Conservation (phyloP, 2,113 vertebrate genomes). For the Apteryx mantelli region DNA sequence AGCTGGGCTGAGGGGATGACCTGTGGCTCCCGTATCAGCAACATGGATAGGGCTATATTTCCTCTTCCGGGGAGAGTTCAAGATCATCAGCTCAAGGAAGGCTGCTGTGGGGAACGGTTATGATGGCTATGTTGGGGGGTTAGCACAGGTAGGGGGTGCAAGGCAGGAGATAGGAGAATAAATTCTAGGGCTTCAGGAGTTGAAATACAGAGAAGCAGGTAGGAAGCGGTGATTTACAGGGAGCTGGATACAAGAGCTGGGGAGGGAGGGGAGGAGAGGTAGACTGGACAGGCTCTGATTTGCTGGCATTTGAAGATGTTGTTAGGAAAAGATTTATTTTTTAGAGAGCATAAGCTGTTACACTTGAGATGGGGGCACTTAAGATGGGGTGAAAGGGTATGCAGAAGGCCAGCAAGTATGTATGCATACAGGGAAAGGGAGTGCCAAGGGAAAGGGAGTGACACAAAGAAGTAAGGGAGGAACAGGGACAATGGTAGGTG, state of each 20-base stretch:
- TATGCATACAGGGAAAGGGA: neutral
- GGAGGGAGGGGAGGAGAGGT: neutral
- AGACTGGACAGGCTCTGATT: neutral
- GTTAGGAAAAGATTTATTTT: neutral
- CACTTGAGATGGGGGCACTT: accelerated
- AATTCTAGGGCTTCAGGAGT: neutral
- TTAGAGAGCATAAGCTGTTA: neutral
- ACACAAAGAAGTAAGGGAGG: neutral
- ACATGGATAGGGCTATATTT: neutral
- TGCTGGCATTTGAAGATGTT: neutral
- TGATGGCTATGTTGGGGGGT: neutral
- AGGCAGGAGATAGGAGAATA: neutral
- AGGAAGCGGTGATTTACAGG: neutral
- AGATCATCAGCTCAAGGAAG: neutral
- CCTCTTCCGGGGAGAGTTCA: neutral
- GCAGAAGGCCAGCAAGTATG: neutral
- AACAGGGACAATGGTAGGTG: neutral
- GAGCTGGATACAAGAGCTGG: neutral
- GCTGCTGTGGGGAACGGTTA: neutral
- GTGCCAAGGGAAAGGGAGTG: neutral
- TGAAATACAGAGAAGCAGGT: neutral
- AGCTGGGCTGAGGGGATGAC: neutral
- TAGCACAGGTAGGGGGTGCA: neutral
- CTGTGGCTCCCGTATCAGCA: neutral
- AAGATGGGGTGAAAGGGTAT: neutral